Conservation (phyloP, 1,140 invertebrate species). For the Drosophila kurseongensis region DNA sequence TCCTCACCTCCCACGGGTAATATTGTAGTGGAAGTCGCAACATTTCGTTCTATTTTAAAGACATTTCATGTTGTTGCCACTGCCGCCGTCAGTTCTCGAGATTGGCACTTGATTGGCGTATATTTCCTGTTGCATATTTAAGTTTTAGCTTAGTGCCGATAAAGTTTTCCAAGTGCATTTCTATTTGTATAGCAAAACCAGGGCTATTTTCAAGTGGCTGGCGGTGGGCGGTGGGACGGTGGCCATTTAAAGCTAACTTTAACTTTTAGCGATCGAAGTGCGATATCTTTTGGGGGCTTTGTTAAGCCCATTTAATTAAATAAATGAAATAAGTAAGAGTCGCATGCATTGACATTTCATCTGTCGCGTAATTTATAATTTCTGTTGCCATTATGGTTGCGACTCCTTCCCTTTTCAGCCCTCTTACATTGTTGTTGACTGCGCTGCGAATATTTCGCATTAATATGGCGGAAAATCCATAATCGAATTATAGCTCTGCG, state of each 20-base stretch:
- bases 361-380: slow-evolving; percentile 82
- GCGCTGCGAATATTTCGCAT: slow-evolving; percentile 79
- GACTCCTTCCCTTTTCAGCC: slow-evolving; percentile 7
- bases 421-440: slow-evolving; percentile 63
- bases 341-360: slow-evolving; percentile 77
- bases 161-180: slow-evolving; percentile 69
- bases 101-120: slow-evolving; percentile 83
- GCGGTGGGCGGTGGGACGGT: no score
- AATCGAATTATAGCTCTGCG: slow-evolving; percentile 79
- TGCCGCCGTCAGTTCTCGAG: slow-evolving; percentile 68
- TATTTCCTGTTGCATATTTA: slow-evolving; percentile 83
- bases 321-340: slow-evolving; percentile 76
- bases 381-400: slow-evolving; percentile 76
- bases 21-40: slow-evolving; percentile 23
- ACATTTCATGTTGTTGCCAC: slow-evolving; percentile 70
- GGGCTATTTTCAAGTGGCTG: not conserved
- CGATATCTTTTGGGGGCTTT: slow-evolving; percentile 28
- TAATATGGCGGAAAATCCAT: slow-evolving; percentile 83
- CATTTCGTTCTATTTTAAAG: slow-evolving; percentile 82
- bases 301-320: slow-evolving; percentile 69
- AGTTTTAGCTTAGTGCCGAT: slow-evolving; percentile 64
- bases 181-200: slow-evolving; percentile 65
- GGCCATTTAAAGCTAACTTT: not conserved
- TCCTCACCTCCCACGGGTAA: slow-evolving; percentile 6
- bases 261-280: not conserved